phyloP scores from a whole-genome alignment of 2,888 invertebrate genomes.

The Peribatodes rhomboidaria region DNA sequence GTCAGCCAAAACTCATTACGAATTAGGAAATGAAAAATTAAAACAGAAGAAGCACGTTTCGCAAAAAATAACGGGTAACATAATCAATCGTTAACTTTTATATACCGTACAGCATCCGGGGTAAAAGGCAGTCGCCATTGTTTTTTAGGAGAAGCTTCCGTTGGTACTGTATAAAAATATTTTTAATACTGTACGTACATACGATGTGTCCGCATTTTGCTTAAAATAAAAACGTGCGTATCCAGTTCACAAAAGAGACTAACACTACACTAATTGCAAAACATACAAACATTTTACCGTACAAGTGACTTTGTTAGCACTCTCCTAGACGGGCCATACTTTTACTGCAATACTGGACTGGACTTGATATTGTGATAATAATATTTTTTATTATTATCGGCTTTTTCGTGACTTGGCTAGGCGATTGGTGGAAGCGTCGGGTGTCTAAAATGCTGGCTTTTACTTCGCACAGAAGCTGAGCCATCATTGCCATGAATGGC shows the following conservation, averaged over 20 bases:
- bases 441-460: no score
- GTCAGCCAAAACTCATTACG: neutral
- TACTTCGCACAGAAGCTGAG: no score
- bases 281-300: no score
- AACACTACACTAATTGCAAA: no score
- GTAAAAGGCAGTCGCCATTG: conserved; percentile 26
- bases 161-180: conserved; percentile 20
- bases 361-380: no score
- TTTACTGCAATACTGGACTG: no score
- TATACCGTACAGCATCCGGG: conserved; percentile 25
- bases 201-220: conserved; percentile 13
- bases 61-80: conserved; percentile 12
- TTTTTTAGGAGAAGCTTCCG: conserved; percentile 31
- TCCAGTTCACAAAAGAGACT: neutral
- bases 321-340: no score
- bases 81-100: conserved; percentile 32
- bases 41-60: conserved; percentile 10
- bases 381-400: no score
- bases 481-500: no score
- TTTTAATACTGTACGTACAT: conserved; percentile 23
- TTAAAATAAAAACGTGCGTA: conserved; percentile 6
- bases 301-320: no score
- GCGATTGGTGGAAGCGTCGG: no score
- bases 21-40: neutral
- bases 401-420: no score